Evolutionary conservation across 2,888 invertebrate species (phyloP).

Genomic region (Icerya purchasi): DNA sequence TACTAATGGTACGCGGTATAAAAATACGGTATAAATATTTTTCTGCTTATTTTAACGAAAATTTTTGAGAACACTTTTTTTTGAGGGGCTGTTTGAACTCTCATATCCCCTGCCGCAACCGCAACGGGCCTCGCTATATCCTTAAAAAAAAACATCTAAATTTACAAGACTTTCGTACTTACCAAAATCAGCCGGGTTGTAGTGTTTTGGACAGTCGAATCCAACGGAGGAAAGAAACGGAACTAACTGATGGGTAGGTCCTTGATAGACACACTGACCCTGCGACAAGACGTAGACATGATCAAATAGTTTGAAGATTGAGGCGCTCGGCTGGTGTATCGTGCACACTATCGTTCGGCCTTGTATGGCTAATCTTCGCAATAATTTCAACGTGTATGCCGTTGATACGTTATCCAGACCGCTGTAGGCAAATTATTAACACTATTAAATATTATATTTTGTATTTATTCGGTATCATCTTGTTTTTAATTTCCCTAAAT

Average conservation of each 20-base stretch:
- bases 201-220: constrained; percentile 37
- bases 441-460: too few species aligned
- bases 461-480: too few species aligned
- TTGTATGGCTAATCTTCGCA: constrained; percentile 35
- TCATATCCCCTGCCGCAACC: too few species aligned
- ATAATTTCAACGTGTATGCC: constrained; percentile 34
- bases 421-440: too few species aligned
- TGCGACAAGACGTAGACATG: constrained; percentile 41
- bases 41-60: too few species aligned
- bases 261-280: constrained; percentile 42
- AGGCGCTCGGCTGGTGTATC: constrained; percentile 46
- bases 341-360: constrained; percentile 47
- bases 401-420: constrained; percentile 45
- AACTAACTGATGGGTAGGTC: constrained; percentile 36
- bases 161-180: constrained; percentile 24
- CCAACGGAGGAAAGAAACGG: constrained; percentile 34
- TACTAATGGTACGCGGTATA: too few species aligned
- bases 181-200: constrained; percentile 50
- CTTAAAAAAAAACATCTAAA: background rate
- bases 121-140: too few species aligned
- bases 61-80: too few species aligned
- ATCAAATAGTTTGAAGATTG: constrained; percentile 39
- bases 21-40: too few species aligned
- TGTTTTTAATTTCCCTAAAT: too few species aligned
- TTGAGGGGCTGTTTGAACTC: too few species aligned